Conservation (phyloP, 2,797 vertebrate species). For the Lagothrix lagotricha region DNA sequence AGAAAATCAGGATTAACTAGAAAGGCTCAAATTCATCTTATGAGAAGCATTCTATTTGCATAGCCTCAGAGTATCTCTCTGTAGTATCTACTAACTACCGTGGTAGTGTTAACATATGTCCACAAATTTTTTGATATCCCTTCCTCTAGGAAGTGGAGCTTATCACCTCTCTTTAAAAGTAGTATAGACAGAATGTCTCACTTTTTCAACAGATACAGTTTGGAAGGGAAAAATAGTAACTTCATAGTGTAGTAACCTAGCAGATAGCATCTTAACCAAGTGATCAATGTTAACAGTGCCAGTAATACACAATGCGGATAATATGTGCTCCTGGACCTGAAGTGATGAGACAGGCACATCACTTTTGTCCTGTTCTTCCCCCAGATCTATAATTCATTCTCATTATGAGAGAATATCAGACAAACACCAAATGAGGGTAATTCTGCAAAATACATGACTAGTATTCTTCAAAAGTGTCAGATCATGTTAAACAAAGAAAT, state of each 20-base stretch:
- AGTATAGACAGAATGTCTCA: not conserved
- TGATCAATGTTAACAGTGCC: too few relatives aligned
- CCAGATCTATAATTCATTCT: not conserved
- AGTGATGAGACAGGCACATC: not conserved
- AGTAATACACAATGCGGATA: not conserved
- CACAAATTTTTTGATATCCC: not conserved
- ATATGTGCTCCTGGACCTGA: not conserved
- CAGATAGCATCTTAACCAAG: not conserved
- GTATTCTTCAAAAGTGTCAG: not conserved
- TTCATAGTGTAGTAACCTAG: not conserved
- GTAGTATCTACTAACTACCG: not conserved
- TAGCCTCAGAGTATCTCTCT: not conserved
- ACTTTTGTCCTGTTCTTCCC: not conserved
- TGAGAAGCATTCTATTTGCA: not conserved
- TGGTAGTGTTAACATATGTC: not conserved
- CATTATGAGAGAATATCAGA: not conserved
- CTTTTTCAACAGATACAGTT: not conserved
- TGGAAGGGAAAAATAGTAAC: not conserved
- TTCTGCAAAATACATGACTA: not conserved
- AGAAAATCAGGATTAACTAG: not conserved
- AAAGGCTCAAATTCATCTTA: not conserved
- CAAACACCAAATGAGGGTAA: not conserved
- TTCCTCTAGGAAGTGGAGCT: not conserved
- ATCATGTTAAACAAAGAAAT: not conserved
- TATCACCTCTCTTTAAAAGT: not conserved